Conservation (phyloP, 2,113 vertebrate species). For the Tachysurus vachellii region DNA sequence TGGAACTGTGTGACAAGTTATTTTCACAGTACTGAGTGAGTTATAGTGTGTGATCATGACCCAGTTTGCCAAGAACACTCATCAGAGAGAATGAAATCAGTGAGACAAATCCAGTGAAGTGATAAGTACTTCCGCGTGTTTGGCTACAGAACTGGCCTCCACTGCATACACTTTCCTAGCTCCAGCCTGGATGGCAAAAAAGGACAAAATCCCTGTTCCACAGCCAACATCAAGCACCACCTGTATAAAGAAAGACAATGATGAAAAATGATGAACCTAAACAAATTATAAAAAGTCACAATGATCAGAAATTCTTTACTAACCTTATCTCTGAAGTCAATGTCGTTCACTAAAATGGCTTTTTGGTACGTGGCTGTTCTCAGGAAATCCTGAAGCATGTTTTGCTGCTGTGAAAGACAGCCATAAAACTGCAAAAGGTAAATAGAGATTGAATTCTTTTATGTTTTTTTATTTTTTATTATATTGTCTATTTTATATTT, state of each 20-base stretch:
- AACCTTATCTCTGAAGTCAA: slow-evolving; percentile 82
- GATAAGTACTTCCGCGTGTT: slow-evolving; percentile 69
- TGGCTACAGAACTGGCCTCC: slow-evolving; percentile 73
- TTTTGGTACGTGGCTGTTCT: slow-evolving; percentile 77
- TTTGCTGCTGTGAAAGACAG: slow-evolving; percentile 77
- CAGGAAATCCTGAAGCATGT: slow-evolving; percentile 77
- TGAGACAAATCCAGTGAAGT: not conserved
- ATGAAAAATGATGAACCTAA: not conserved
- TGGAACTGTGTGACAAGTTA: not conserved
- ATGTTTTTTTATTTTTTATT: too few species aligned
- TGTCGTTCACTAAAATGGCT: slow-evolving; percentile 76
- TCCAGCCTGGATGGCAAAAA: slow-evolving; percentile 80
- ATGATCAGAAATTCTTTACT: slow-evolving; percentile 30
- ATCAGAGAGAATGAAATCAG: not conserved
- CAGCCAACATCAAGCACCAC: slow-evolving; percentile 80
- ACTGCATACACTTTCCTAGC: slow-evolving; percentile 76
- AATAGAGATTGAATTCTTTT: slow-evolving; percentile 11
- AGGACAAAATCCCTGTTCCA: slow-evolving; percentile 78
- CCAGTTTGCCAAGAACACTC: slow-evolving; percentile 10
- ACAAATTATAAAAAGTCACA: not conserved
- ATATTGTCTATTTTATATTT: not conserved
- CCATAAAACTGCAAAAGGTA: slow-evolving; percentile 70
- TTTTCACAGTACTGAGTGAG: slow-evolving; percentile 16
- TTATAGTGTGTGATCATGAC: slow-evolving; percentile 9
- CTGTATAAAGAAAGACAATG: slow-evolving; percentile 49